Conservation (phyloP, 2,113 vertebrate species). For the Silurus glanis region DNA sequence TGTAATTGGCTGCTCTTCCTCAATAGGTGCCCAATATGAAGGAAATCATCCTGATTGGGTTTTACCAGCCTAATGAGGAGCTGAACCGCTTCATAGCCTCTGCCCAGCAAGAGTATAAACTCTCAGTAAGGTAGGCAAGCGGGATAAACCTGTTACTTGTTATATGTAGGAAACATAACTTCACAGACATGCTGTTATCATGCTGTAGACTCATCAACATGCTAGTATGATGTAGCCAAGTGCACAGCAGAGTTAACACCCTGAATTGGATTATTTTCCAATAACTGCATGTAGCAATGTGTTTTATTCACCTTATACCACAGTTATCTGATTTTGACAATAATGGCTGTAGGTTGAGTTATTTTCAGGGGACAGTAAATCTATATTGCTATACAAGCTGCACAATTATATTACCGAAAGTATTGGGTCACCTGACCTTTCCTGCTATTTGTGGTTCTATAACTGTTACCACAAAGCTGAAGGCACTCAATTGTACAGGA, state of each 20-base stretch:
- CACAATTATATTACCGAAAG: too few species aligned
- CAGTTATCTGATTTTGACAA: background rate
- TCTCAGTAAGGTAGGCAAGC: conserved; percentile 81
- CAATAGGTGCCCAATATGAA: conserved; percentile 88
- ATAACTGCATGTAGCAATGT: background rate
- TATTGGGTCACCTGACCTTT: too few species aligned
- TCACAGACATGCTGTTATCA: background rate
- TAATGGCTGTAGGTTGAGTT: too few species aligned
- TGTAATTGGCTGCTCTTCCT: background rate
- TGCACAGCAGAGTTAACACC: background rate
- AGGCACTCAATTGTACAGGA: too few species aligned
- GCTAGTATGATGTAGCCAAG: background rate
- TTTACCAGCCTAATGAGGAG: conserved; percentile 94
- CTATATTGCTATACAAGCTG: too few species aligned
- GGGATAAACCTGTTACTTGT: background rate
- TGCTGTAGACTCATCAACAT: background rate
- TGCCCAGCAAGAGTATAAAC: conserved; percentile 90
- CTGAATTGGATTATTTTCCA: background rate
- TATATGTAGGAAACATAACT: background rate
- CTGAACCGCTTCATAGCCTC: conserved; percentile 83
- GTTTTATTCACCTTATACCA: background rate
- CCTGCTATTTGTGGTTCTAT: too few species aligned
- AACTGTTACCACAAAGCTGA: too few species aligned
- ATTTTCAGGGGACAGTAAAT: too few species aligned
- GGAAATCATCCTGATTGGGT: conserved; percentile 94